These are phyloP conservation scores for Theristicus caerulescens DNA, from an alignment of 2,113 vertebrate genomes.

Conservation along the genomic window DNA sequence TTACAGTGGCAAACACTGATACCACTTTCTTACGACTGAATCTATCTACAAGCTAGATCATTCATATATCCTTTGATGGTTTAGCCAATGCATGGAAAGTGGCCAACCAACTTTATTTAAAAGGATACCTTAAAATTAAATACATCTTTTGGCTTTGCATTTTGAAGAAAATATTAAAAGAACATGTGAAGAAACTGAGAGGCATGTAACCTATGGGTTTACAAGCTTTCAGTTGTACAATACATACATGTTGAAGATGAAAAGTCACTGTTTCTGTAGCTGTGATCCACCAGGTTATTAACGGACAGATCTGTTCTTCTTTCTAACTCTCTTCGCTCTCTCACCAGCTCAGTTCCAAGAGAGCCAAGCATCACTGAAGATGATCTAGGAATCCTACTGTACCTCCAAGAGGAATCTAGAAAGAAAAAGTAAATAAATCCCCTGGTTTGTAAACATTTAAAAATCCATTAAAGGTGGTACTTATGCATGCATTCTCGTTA, in stretches of 20 bases:
- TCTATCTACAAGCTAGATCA: not conserved
- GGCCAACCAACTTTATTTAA: not conserved
- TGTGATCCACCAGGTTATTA: conserved; percentile 78
- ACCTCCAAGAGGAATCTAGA: conserved; percentile 86
- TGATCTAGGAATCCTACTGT: conserved; percentile 82
- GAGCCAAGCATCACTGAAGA: conserved; percentile 82
- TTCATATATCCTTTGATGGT: not conserved
- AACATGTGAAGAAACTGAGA: not conserved
- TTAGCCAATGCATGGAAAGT: not conserved
- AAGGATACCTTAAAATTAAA: not conserved
- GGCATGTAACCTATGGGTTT: not conserved
- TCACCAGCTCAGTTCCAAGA: conserved; percentile 77
- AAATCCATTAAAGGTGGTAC: not conserved
- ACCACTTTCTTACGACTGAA: not conserved
- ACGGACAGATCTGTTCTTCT: conserved; percentile 78
- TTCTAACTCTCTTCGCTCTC: conserved; percentile 79
- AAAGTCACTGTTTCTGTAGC: conserved; percentile 75
- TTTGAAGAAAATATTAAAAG: not conserved
- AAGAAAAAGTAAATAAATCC: conserved; percentile 10
- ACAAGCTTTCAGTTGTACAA: not conserved
- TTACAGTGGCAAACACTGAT: not conserved
- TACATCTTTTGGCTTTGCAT: not conserved
- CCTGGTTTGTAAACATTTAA: accelerated
- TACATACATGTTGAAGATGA: conserved; percentile 83
- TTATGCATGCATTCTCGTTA: not conserved